Evolutionary conservation across 2,113 vertebrate genomes (phyloP).

Genomic region (Crypturellus undulatus): DNA sequence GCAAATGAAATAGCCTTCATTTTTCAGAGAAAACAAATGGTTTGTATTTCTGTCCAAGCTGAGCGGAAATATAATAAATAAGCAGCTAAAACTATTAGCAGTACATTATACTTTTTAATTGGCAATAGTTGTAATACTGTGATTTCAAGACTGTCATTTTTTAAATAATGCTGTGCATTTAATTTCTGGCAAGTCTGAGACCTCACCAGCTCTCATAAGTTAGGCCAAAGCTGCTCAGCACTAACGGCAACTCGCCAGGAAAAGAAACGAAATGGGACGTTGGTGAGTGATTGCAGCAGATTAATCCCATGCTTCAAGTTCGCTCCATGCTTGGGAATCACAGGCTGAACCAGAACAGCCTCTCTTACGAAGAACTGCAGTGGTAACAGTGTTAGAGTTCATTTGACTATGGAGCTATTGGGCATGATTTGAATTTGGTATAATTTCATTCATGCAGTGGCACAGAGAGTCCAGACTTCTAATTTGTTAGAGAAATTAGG

Average conservation of each 20-base stretch:
- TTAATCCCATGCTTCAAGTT: neutral
- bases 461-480: constrained; percentile 13
- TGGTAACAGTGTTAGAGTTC: neutral
- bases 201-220: neutral
- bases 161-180: neutral
- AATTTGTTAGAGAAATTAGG: constrained; percentile 56
- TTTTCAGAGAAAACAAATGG: neutral
- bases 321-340: neutral
- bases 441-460: neutral
- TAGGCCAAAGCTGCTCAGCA: neutral
- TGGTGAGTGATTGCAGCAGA: neutral
- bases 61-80: neutral
- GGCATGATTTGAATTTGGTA: constrained; percentile 39
- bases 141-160: neutral
- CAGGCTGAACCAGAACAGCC: neutral
- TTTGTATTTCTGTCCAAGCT: neutral
- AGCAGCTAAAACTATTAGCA: neutral
- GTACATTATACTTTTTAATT: neutral
- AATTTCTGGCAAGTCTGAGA: neutral
- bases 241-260: neutral
- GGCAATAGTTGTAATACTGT: neutral
- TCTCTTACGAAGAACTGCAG: neutral
- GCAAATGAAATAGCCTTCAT: neutral
- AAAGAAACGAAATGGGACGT: neutral
- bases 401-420: neutral